phyloP scores from a whole-genome alignment of 2,113 vertebrate genomes.

The Indicator indicator region DNA sequence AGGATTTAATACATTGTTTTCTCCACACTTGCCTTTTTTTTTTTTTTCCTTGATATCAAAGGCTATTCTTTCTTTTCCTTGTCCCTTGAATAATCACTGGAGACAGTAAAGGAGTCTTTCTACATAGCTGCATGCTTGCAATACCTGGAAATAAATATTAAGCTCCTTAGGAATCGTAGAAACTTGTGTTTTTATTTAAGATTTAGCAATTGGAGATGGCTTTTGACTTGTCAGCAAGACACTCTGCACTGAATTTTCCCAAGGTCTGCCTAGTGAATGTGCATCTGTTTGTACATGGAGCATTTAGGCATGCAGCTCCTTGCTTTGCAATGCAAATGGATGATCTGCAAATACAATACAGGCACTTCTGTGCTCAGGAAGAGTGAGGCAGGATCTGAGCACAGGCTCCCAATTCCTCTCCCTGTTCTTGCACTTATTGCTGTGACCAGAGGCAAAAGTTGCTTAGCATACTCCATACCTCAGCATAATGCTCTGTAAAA shows the following conservation, averaged over 20 bases:
- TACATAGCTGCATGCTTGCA: slow-evolving; percentile 12
- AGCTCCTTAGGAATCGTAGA: slow-evolving; percentile 52
- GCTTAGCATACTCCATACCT: neutral
- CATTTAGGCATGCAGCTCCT: neutral
- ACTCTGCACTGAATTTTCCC: neutral
- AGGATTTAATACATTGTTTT: slow-evolving; percentile 70
- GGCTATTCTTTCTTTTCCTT: slow-evolving; percentile 36
- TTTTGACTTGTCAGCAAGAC: slow-evolving; percentile 46
- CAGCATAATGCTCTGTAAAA: neutral
- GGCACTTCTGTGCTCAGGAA: neutral
- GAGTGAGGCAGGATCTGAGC: neutral
- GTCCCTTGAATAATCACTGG: slow-evolving; percentile 46
- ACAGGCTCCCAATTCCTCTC: neutral
- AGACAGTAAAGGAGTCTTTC: slow-evolving; percentile 28
- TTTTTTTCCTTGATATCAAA: slow-evolving; percentile 48
- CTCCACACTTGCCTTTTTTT: slow-evolving; percentile 50
- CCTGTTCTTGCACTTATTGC: neutral
- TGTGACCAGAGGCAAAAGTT: neutral
- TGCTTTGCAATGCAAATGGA: slow-evolving; percentile 1
- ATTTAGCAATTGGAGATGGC: slow-evolving; percentile 52
- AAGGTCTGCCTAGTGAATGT: slow-evolving; percentile 6
- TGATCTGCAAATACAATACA: neutral
- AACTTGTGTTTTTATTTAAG: slow-evolving; percentile 55
- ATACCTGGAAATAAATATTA: slow-evolving; percentile 55
- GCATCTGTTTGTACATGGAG: neutral